Evolutionary conservation across 1,140 invertebrate species (phyloP), one percentile per base, ranked within the genome.

Genomic region (Halyomorpha halys): DNA sequence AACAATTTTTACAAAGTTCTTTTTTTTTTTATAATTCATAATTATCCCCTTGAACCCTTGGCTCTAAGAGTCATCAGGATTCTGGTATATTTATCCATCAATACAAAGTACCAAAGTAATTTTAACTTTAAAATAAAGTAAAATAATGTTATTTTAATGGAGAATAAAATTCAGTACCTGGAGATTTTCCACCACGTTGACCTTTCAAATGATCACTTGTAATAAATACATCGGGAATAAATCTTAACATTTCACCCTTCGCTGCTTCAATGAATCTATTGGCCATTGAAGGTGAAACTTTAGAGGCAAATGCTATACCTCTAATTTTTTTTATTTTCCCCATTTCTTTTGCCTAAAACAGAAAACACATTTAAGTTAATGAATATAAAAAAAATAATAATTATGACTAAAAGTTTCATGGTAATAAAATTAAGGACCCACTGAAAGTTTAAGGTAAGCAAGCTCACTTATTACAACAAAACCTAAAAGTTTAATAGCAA

Each of bases 281-380:
- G 4, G 88, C 85, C 71, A 95, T 86, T 1, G 86, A 85, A 44
- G 95, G 94, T 16, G 95, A 95, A 0, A 97, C 90, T 69, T 92
- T 80, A 25, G 93, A 81, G 16, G 91, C 86, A 77, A 86, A 96
- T 44, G 91, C 87, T 16, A 88, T 81, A 8, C 97, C 97, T 69
- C 96, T 79, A 59, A 99, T 87, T 68, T 93, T 81, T 77, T 97
- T 97, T 0, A 99, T 84, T 80, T 97, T 94, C 9, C 96, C 96
- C 74, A 84, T 83, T 62, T 94, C 85, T 23, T 79, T 76, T 69
- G 83, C 77, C 76, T 90, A 19, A n/a, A 65, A 65, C 6, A 25
- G 6, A 56, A n/a, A 56, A 23, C 21, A 56, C 2, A 23, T 25
- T 56, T 9, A 56, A 23, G 15, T 2, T 4, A 19, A 49, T 49